These are phyloP conservation scores for Chrysaora quinquecirrha DNA, from an alignment of 30 jellyfish, hydroid and myxozoan species.

Conservation along the genomic window DNA sequence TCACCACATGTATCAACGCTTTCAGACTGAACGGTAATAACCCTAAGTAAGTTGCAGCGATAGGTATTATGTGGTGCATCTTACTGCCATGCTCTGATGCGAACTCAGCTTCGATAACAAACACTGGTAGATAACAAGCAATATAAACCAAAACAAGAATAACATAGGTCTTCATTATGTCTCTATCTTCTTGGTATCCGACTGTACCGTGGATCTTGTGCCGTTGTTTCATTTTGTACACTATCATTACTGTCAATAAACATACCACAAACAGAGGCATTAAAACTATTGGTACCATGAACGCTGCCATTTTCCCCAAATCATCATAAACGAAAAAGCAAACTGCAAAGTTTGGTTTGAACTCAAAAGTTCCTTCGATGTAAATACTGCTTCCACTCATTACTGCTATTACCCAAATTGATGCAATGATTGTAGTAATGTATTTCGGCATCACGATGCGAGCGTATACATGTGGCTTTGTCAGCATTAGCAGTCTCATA, in stretches of 20 bases:
- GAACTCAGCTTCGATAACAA: constrained; percentile 34
- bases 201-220: background rate
- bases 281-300: constrained; percentile 46
- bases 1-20: constrained; percentile 30
- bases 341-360: constrained; percentile 41
- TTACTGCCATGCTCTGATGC: background rate
- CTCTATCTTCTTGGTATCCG: constrained; percentile 29
- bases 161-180: constrained; percentile 27
- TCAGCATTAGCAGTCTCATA: constrained; percentile 13
- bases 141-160: constrained; percentile 54
- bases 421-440: constrained; percentile 10
- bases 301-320: constrained; percentile 5
- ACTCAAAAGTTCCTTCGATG: constrained; percentile 18
- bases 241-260: constrained; percentile 15
- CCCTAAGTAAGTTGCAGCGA: constrained; percentile 41
- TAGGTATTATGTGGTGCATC: constrained; percentile 28
- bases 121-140: constrained; percentile 53
- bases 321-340: constrained; percentile 42
- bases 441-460: constrained; percentile 23
- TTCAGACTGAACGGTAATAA: constrained; percentile 58
- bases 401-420: constrained; percentile 38
- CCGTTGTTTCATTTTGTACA: constrained; percentile 5
- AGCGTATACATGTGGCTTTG: constrained; percentile 27
- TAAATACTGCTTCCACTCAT: constrained; percentile 11
- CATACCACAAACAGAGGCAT: constrained; percentile 11